Percentiles rank a stretch among this genome's conserved stretches.
phyloP scores from a whole-genome alignment of 2,797 vertebrate genomes.

The Melanotaenia trifasciata region DNA sequence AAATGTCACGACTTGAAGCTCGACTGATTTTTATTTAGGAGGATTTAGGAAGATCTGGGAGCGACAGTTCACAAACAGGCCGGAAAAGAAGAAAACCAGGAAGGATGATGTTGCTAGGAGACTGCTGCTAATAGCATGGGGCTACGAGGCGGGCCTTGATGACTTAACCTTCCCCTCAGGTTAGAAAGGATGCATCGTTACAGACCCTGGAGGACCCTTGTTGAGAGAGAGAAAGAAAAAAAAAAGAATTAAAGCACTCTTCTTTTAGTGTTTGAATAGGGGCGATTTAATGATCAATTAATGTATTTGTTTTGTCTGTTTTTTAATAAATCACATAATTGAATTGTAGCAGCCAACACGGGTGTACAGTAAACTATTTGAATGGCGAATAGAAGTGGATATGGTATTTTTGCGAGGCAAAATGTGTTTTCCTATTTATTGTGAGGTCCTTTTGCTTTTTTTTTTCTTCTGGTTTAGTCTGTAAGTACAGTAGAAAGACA shows the following conservation, averaged over 20 bases:
- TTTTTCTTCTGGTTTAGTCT: conserved; percentile 62
- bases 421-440: conserved; percentile 86
- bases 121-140: conserved; percentile 32
- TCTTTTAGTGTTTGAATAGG: conserved; percentile 72
- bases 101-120: conserved; percentile 47
- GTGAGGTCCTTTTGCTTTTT: conserved; percentile 77
- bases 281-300: conserved; percentile 60
- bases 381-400: conserved; percentile 61
- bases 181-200: conserved; percentile 45
- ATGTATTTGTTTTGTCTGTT: conserved; percentile 63
- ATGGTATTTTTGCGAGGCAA: conserved; percentile 76
- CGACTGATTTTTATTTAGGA: conserved; percentile 43
- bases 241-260: conserved; percentile 68
- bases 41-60: conserved; percentile 24
- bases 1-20: conserved; percentile 33
- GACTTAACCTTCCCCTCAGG: conserved; percentile 69
- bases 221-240: conserved; percentile 35
- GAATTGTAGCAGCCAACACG: conserved; percentile 78
- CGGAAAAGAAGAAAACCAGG: conserved; percentile 12
- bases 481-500: conserved; percentile 64
- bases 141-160: conserved; percentile 11
- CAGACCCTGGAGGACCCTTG: conserved; percentile 51
- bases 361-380: conserved; percentile 79
- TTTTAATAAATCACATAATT: conserved; percentile 71
- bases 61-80: conserved; percentile 10